Base-by-base conservation (phyloP, 2,113 vertebrate genomes). In the Craseonycteris thonglongyai region DNA sequence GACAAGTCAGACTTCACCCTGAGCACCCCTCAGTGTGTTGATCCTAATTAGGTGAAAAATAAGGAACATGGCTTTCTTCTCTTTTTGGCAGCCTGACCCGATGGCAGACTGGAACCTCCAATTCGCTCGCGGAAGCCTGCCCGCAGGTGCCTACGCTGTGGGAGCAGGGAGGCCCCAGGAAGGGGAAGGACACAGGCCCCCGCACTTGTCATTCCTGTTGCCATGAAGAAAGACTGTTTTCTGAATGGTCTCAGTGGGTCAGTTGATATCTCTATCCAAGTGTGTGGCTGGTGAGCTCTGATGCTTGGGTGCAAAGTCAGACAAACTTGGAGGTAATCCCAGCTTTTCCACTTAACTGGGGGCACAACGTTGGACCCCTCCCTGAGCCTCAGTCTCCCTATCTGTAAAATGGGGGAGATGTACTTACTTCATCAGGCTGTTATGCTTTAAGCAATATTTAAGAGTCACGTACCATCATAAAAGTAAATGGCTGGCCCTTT, bases 31-130 rank as follows among this genome's bases (percentile, higher is more conserved):
- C 91, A 93, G 83, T 45, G 88, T 94, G 89, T 92, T 95, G 81
- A 81, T 92, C 42, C 87, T 88, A 94, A 89, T 81, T 96, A 90
- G 58, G 88, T 95, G 82, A 92, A 92, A 95, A 96, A 90, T 33
- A 54, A 97, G 96, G 88, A 94, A 97, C 89, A 96, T 59, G 68
- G 81, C 63, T 58, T 97, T 96, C n/a, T 83, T 80, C 13, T 97
- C 93, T 51, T 97, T 66, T 95, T 94, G 93, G 35, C 86, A 95
- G 95, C 87, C 93, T 81, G 66, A 95, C 87, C 59, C 96, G 59
- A 24, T 7, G 38, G 93, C 82, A 95, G 63, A 88, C 92, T 51
- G 81, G 97, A 96, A 93, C 90, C 84, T 84, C 59, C 78, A 63
- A 74, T 72, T 81, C 74, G 71, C 88, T 95, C 14, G 0, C 21